Conservation (phyloP, 2,113 vertebrate species). For the Calidris pugnax region DNA sequence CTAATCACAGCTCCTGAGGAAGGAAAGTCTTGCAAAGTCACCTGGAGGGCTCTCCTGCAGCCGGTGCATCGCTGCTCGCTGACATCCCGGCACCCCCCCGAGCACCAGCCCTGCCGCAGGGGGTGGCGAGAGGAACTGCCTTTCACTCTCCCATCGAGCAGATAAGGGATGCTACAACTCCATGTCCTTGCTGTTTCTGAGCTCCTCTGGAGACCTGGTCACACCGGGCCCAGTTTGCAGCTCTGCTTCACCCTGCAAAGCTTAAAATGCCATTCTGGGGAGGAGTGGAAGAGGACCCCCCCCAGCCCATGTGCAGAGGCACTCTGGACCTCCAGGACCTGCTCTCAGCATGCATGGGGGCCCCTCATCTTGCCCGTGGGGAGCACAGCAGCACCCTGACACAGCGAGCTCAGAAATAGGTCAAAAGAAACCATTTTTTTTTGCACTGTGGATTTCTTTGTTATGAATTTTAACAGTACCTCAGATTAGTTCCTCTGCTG, state of each 20-base stretch:
- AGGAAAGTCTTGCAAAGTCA: not conserved
- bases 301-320: rapidly evolving
- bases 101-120: not conserved
- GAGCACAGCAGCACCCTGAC: not conserved
- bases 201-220: not conserved
- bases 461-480: slow-evolving; percentile 36
- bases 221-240: not conserved
- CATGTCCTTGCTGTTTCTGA: not conserved
- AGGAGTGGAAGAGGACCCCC: not conserved
- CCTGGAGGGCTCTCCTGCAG: not conserved
- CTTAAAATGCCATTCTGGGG: not conserved
- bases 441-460: not conserved
- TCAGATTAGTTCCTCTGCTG: not conserved
- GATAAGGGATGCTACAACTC: not conserved
- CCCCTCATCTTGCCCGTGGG: not conserved
- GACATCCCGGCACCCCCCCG: no score
- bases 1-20: not conserved
- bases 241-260: not conserved
- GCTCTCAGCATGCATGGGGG: not conserved
- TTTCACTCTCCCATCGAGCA: not conserved
- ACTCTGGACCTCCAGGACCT: not conserved
- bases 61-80: rapidly evolving
- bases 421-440: not conserved
- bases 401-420: not conserved
- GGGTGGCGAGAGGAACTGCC: not conserved